Base-by-base conservation (phyloP, 1,140 invertebrate genomes). In the Neodiprion virginianus region DNA sequence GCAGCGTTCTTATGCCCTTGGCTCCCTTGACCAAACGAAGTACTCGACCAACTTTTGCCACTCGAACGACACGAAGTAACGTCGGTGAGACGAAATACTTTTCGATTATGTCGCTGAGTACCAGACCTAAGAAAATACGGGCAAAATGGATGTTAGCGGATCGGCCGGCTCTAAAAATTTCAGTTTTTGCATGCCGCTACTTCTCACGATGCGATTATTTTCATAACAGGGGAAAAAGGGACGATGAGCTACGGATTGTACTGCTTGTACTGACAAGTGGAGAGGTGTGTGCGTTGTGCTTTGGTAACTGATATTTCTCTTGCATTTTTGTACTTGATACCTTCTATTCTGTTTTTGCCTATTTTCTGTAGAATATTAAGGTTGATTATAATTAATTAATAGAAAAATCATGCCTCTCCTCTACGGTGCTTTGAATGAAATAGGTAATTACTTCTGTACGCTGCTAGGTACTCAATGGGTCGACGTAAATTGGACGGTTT, bases 51-150 rank as follows among this genome's bases (percentile, higher is more conserved):
- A 99, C 97, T 92, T 99, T 98, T 71, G 98, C 98, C 81, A 99
- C 97, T 86, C 98, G 92, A 71, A 99, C 97, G 75, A 99, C 98
- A 89, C 98, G 93, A 78, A 99, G 93, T 85, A 99, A 90, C 74
- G 98, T 99, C 66, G 98, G 98, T 72, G 97, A 99, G 80, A 99
- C 96, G 89, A 99, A 97, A 90, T 98, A 98, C 89, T 97, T 97
- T 86, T 97, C 96, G 85, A 99, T 98, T 83, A 98, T 94, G 90
- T 98, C 97, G 89, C 96, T 96, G 85, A 99, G 90, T 82, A 97
- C 95, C 91, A 98, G 91, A 92, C 96, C 97, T 98, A 88, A 86
- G 85, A 78, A 82, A 82, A 84, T 69, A 74, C 23, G 68, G 12
- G 50, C 68, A 71, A 71, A 65, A 67, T 69, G 68, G 73, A 74